Percentiles rank a stretch among this genome's conserved stretches.
Conservation (phyloP, 1,140 invertebrate species). For the Cataglyphis hispanica region DNA sequence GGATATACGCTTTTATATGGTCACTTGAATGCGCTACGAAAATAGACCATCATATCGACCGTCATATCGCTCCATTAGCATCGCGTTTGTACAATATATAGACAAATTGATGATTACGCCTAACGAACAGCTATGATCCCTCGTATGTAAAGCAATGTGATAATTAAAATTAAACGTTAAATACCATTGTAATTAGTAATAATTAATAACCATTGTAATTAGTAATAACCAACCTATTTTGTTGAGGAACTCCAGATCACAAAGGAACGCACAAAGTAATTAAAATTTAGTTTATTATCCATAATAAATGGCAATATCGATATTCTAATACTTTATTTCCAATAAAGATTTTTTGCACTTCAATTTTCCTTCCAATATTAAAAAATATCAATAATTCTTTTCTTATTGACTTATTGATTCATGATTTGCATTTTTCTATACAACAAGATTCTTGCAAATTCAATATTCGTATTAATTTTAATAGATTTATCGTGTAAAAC, state of each 20-base stretch:
- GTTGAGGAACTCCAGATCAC: background rate
- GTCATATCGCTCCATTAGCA: slow-evolving; percentile 22
- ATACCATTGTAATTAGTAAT: slow-evolving; percentile 26
- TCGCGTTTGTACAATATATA: slow-evolving; percentile 5
- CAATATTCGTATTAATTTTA: background rate
- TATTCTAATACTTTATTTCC: background rate
- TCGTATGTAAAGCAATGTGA: background rate
- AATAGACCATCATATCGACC: background rate
- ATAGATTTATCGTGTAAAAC: background rate
- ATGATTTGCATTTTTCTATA: background rate
- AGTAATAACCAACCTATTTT: slow-evolving; percentile 36
- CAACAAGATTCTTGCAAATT: background rate
- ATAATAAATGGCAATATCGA: background rate
- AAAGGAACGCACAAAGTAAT: background rate
- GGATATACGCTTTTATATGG: background rate
- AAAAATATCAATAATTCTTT: background rate
- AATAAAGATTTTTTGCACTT: background rate
- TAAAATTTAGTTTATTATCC: slow-evolving; percentile 1
- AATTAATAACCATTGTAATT: slow-evolving; percentile 26
- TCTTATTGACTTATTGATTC: background rate
- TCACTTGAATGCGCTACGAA: background rate
- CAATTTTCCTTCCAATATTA: background rate
- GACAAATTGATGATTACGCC: slow-evolving; percentile 28
- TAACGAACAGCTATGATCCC: background rate
- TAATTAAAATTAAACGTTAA: slow-evolving; percentile 36